Percentiles rank a stretch among this genome's conserved stretches.
These are phyloP conservation scores for Erpetoichthys calabaricus DNA, from an alignment of 2,797 vertebrate species.

Conservation along the genomic window DNA sequence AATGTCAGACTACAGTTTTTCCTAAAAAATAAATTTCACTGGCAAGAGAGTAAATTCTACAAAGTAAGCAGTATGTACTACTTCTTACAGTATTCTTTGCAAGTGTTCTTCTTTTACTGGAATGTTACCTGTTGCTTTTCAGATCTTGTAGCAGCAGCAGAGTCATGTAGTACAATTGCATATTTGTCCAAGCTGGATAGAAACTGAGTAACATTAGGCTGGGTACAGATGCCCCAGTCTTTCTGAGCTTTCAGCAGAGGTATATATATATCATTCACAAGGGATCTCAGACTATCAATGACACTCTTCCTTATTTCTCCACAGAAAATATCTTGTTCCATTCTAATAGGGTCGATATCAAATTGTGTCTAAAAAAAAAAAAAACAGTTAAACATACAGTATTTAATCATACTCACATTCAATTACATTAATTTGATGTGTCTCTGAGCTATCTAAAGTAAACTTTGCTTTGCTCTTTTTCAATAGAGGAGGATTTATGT, in stretches of 20 bases:
- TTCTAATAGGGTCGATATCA: slow-evolving; percentile 12
- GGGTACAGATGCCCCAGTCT: slow-evolving; percentile 16
- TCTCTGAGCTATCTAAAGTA: no score
- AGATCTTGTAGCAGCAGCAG: background rate
- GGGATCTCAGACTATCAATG: slow-evolving; percentile 14
- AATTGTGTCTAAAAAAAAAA: slow-evolving; percentile 10
- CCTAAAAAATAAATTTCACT: no score
- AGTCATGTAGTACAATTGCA: slow-evolving; percentile 14
- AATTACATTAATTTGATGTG: no score
- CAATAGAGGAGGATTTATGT: no score
- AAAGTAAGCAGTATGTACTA: no score
- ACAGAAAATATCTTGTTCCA: slow-evolving; percentile 18
- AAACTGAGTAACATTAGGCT: slow-evolving; percentile 11
- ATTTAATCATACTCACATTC: no score
- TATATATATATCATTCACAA: slow-evolving; percentile 15
- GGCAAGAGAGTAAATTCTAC: no score
- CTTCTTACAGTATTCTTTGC: no score
- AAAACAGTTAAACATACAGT: background rate
- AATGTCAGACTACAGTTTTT: no score
- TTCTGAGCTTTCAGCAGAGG: slow-evolving; percentile 18
- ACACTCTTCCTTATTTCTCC: slow-evolving; percentile 18
- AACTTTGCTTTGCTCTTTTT: no score
- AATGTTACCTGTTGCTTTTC: slow-evolving; percentile 14
- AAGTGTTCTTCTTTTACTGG: no score
- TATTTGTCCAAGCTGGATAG: slow-evolving; percentile 16